phyloP scores from a whole-genome alignment of 2,888 invertebrate genomes.

The Harpalus rufipes region DNA sequence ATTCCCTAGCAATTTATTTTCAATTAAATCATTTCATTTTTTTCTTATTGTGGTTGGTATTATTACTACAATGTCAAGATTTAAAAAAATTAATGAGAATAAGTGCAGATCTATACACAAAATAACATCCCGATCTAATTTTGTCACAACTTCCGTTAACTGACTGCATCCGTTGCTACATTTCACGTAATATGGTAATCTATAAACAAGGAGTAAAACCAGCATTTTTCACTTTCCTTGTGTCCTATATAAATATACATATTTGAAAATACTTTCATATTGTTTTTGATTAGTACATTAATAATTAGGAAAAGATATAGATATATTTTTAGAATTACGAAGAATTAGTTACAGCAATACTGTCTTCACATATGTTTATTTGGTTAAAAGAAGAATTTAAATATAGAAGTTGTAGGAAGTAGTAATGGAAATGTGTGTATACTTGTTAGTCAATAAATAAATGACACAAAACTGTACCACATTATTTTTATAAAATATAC shows the following conservation, averaged over 20 bases:
- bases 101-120: slow-evolving; percentile 1
- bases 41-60: no score
- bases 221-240: neutral
- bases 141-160: slow-evolving; percentile 23
- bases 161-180: neutral
- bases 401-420: neutral
- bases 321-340: neutral
- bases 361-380: slow-evolving; percentile 1
- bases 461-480: slow-evolving; percentile 49
- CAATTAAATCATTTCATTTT: no score
- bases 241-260: neutral
- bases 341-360: neutral
- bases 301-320: neutral
- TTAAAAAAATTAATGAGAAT: neutral
- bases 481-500: slow-evolving; percentile 13
- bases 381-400: slow-evolving; percentile 6
- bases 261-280: neutral
- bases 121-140: slow-evolving; percentile 23
- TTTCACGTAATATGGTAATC: neutral
- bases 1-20: no score
- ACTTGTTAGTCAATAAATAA: slow-evolving; percentile 11
- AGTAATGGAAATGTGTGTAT: neutral
- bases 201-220: neutral
- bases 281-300: neutral
- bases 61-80: no score